Conservation (phyloP, 1,140 invertebrate genomes). For the Diorhabda elongata region DNA sequence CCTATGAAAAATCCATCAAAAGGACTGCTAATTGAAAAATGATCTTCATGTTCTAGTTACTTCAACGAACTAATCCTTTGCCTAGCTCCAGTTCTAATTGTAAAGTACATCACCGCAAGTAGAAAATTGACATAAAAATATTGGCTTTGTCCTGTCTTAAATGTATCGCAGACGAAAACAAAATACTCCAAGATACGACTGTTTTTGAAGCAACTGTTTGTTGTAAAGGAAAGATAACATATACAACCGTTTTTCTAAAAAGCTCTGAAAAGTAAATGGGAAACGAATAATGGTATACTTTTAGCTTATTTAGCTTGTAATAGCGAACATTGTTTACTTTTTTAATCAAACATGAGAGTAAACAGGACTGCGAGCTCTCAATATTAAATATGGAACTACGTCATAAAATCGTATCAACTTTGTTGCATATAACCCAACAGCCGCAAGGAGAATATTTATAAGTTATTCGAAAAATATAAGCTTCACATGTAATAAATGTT, state of each 20-base stretch:
- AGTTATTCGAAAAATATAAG: no score
- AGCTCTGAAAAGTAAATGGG: background rate
- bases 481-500: no score
- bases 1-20: no score
- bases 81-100: no score
- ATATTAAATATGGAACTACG: background rate
- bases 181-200: constrained; percentile 1
- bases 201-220: background rate
- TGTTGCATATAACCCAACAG: background rate
- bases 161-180: background rate
- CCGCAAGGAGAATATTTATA: no score
- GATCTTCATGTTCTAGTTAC: no score
- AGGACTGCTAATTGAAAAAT: no score
- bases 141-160: background rate
- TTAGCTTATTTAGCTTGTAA: constrained; percentile 3
- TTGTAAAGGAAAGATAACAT: constrained; percentile 1
- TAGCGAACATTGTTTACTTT: background rate
- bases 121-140: background rate
- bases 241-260: background rate
- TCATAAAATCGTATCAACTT: no score
- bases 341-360: background rate
- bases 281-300: constrained; percentile 1
- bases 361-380: background rate
- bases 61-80: no score
- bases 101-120: no score